These are phyloP conservation scores for Trimorus sp. DNA, from an alignment of 2,888 invertebrate genomes.

Conservation along the genomic window DNA sequence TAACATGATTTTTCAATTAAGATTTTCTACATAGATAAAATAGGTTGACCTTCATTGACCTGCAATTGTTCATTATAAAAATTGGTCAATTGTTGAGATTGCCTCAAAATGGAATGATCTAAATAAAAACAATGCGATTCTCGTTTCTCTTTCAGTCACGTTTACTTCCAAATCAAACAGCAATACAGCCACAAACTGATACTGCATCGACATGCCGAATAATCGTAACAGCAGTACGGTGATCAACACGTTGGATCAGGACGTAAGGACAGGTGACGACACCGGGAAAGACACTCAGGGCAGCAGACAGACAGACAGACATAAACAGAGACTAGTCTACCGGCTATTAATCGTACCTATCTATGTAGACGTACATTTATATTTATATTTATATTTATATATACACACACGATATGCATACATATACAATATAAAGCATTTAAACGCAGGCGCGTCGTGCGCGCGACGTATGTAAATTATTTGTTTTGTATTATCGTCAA, in stretches of 20 bases:
- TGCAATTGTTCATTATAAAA: too few relatives aligned
- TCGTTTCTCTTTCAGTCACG: too few relatives aligned
- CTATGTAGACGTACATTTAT: conserved; percentile 68
- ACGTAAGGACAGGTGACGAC: conserved; percentile 56
- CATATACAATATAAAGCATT: conserved; percentile 73
- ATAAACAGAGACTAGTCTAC: conserved; percentile 79
- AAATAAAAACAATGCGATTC: too few relatives aligned
- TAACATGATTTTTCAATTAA: too few relatives aligned
- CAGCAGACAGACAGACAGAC: conserved; percentile 75
- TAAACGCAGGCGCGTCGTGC: conserved; percentile 73
- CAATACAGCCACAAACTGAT: too few relatives aligned
- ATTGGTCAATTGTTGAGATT: too few relatives aligned
- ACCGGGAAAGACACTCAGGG: conserved; percentile 78
- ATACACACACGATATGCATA: conserved; percentile 68
- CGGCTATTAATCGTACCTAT: conserved; percentile 73
- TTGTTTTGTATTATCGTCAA: conserved; percentile 69
- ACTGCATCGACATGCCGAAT: conserved; percentile 14
- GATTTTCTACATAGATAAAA: too few relatives aligned
- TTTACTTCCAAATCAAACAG: too few relatives aligned
- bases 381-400: conserved; percentile 69
- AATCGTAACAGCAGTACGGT: conserved; percentile 41
- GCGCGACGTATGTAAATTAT: conserved; percentile 68
- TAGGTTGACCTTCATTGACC: too few relatives aligned
- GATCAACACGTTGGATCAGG: conserved; percentile 46
- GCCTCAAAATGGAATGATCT: too few relatives aligned